These are phyloP conservation scores for Campylomormyrus numenius DNA, from an alignment of 2,113 vertebrate genomes.

Conservation along the genomic window DNA sequence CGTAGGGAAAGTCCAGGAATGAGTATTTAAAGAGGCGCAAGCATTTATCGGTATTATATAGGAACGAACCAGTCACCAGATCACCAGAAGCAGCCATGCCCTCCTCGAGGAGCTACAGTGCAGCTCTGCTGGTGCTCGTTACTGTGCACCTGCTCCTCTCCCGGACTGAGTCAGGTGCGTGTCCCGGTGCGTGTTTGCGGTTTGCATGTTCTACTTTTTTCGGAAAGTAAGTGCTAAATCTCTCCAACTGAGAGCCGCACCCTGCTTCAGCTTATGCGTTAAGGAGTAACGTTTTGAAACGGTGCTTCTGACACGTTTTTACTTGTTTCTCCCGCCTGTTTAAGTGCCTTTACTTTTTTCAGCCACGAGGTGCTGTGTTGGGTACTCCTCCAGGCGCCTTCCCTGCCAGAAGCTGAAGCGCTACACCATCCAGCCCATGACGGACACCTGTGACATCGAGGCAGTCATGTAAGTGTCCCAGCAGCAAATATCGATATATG, in stretches of 20 bases:
- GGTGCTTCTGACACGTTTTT: background rate
- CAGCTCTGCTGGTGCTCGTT: background rate
- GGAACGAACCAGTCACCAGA: too few relatives aligned
- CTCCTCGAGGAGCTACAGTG: background rate
- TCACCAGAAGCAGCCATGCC: background rate
- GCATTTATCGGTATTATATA: background rate
- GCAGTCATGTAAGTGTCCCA: constrained; percentile 7
- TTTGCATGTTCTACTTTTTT: background rate
- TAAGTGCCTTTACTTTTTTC: background rate
- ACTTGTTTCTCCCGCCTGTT: background rate
- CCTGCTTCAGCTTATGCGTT: background rate
- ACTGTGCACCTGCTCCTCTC: background rate
- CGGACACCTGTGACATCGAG: background rate
- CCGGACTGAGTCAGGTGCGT: background rate
- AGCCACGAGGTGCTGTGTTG: background rate
- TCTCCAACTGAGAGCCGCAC: background rate
- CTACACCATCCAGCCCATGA: background rate
- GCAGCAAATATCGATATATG: background rate
- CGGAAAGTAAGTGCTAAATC: background rate
- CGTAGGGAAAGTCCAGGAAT: background rate
- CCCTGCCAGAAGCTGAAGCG: background rate
- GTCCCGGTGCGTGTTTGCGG: background rate
- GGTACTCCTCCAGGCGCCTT: background rate
- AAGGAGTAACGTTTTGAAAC: background rate
- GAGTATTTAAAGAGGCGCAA: background rate